Evolutionary conservation across 1,140 invertebrate genomes (phyloP).

Genomic region (Ganaspis sp.): DNA sequence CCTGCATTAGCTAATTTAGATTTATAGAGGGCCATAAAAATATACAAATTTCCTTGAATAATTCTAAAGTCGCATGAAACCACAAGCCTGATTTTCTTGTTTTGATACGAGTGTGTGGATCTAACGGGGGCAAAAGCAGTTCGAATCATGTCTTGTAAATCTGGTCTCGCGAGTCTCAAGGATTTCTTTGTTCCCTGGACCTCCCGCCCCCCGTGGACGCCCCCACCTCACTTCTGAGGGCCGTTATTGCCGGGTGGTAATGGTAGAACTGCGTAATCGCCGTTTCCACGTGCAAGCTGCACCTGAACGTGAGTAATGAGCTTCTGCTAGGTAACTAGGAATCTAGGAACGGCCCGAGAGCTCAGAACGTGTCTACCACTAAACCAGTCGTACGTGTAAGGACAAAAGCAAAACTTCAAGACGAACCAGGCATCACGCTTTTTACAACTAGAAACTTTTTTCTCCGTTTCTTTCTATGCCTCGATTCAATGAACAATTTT

Average conservation of each 20-base stretch:
- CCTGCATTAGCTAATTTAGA: too few relatives aligned
- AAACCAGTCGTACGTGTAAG: neutral
- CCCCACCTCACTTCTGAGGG: neutral
- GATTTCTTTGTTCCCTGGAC: conserved; percentile 66
- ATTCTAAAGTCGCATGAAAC: neutral
- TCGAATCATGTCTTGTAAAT: conserved; percentile 40
- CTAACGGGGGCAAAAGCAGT: conserved; percentile 60
- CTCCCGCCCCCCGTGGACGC: conserved; percentile 42
- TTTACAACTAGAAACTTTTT: too few relatives aligned
- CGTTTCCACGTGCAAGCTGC: conserved; percentile 64
- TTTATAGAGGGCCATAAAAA: too few relatives aligned
- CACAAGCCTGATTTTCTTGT: neutral
- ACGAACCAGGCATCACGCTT: neutral
- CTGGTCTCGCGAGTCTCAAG: conserved; percentile 57
- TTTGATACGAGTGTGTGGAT: conserved; percentile 44
- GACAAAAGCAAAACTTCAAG: neutral
- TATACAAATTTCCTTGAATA: too few relatives aligned
- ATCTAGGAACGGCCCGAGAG: conserved; percentile 40
- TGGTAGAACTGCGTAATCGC: conserved; percentile 60
- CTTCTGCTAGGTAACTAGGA: conserved; percentile 50
- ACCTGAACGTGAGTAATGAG: conserved; percentile 69
- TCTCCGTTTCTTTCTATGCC: too few relatives aligned
- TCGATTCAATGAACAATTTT: too few relatives aligned
- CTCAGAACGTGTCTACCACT: neutral
- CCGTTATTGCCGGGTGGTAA: conserved; percentile 36